Base-by-base conservation (phyloP, 1,140 invertebrate genomes). In the Maniola jurtina region DNA sequence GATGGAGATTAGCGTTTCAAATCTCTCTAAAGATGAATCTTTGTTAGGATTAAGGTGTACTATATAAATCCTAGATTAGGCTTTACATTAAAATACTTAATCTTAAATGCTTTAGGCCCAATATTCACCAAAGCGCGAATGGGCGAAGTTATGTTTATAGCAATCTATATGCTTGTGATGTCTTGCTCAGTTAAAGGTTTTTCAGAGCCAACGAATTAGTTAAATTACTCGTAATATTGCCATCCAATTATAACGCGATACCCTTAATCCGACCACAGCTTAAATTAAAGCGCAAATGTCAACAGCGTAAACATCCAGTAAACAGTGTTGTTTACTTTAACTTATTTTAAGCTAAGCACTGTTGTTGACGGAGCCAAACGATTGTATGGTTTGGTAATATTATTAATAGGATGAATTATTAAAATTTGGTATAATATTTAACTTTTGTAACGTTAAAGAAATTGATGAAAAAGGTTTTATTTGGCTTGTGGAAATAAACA, bases 241-340 rank as follows among this genome's bases (percentile, higher is more conserved):
- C 34, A 55, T 55, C 34, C 54, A 55, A 55, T 55, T 55, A 55
- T 36, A 55, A 55, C 48, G 5, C 6, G 48, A 7, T 25, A 52
- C 54, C 11, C 50, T 11, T 36, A 62, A 68, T 55, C 57, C 38
- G 61, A 68, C 66, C 66, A 67, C 60, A 68, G 70, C 48, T 59
- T 66, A 64, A 67, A 61, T 57, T 62, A 62, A 67, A 68, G 40
- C 57, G 55, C 57, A 61, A 70, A 67, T 67, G 64, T 67, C 60
- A 65, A 63, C 66, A 68, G 16, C 60, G 61, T 55, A 71, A 61
- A 71, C 64, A 61, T 58, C 61, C 36, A 62, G 33, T 68, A 68
- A 72, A 68, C 65, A 72, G 59, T 55, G 36, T 65, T 72, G 70
- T 68, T 68, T 72, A 54, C 66, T 56, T 68, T 33, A 64, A 65